Evolutionary conservation across 2,113 vertebrate species (phyloP).

Genomic region (Ploceus nigricollis): DNA sequence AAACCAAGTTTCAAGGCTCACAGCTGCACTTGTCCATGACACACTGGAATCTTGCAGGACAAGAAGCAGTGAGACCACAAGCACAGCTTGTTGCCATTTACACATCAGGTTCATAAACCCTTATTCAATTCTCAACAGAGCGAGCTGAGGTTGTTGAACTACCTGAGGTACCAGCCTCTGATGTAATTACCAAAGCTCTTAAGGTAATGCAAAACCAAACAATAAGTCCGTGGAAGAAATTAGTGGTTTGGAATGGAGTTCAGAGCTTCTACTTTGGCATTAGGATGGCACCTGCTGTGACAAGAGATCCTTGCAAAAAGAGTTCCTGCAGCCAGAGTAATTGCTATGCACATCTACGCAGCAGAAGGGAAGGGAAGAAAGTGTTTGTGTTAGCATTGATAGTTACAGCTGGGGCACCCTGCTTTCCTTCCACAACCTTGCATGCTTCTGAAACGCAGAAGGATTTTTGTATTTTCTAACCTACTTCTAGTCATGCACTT

Average conservation of each 20-base stretch:
- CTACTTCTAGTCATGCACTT: background rate
- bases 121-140: background rate
- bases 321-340: background rate
- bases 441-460: background rate
- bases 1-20: background rate
- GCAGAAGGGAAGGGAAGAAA: background rate
- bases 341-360: background rate
- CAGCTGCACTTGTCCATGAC: background rate
- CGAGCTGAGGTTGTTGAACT: background rate
- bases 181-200: background rate
- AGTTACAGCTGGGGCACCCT: background rate
- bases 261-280: background rate
- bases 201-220: background rate
- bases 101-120: background rate
- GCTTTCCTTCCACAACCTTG: background rate
- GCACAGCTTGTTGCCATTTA: background rate
- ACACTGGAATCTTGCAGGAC: background rate
- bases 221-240: background rate
- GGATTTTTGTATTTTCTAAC: background rate
- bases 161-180: background rate
- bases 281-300: background rate
- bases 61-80: background rate
- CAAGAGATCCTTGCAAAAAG: background rate
- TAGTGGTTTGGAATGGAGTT: background rate
- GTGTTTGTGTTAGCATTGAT: background rate